Conservation (phyloP, 2,113 vertebrate genomes). For the Myrmecophaga tridactyla region DNA sequence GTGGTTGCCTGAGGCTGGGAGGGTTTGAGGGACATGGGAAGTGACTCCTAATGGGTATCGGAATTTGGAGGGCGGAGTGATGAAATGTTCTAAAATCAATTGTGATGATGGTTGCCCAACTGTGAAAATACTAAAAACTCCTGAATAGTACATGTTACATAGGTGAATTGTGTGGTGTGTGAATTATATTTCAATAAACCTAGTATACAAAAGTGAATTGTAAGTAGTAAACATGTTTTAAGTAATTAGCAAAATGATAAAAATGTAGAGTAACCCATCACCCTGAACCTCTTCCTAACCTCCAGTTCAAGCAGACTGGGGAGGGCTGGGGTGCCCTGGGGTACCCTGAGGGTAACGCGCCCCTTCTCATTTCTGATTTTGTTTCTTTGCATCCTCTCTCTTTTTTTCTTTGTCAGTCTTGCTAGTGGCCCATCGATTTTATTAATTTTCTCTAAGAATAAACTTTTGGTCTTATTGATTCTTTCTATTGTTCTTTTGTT, state of each 20-base stretch:
- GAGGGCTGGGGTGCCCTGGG: background rate
- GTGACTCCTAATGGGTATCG: background rate
- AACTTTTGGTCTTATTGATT: too few species aligned
- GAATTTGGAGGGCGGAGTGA: background rate
- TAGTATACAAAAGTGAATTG: background rate
- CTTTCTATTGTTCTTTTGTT: too few species aligned
- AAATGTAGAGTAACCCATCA: background rate
- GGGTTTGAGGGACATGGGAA: background rate
- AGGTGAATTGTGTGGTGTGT: background rate
- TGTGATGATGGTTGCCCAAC: background rate
- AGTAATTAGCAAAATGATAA: background rate
- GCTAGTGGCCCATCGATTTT: too few species aligned
- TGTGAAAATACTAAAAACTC: background rate
- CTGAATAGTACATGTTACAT: background rate
- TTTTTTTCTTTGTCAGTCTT: too few species aligned
- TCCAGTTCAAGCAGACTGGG: background rate
- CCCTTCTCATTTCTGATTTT: too few species aligned
- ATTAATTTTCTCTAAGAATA: too few species aligned
- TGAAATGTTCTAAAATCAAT: slow-evolving; percentile 17
- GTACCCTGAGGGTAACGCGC: too few species aligned
- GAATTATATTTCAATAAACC: background rate
- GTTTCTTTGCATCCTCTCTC: too few species aligned
- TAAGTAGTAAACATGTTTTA: background rate
- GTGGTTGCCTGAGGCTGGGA: background rate
- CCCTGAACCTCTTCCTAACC: background rate